Percentiles rank a stretch among this genome's conserved stretches.
Conservation (phyloP, 2,888 invertebrate species). For the Artemia sp. region DNA sequence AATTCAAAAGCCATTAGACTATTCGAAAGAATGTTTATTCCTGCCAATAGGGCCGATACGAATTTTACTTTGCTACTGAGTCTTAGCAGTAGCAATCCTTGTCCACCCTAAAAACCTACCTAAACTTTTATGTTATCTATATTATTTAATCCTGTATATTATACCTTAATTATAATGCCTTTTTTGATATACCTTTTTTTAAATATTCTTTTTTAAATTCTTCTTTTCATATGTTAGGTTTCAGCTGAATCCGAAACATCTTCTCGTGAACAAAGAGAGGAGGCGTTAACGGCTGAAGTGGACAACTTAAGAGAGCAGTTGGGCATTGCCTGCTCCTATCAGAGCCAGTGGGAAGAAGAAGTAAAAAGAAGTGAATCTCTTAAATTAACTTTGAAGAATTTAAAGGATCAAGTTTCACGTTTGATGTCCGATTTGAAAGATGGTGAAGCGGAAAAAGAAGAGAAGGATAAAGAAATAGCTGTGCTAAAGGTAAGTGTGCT, state of each 20-base stretch:
- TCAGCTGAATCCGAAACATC: neutral
- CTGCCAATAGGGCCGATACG: too few species aligned
- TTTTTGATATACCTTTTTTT: too few species aligned
- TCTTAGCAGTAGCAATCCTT: too few species aligned
- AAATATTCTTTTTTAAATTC: too few species aligned
- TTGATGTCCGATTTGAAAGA: neutral
- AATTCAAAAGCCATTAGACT: too few species aligned
- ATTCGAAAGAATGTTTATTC: too few species aligned
- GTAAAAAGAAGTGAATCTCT: slow-evolving; percentile 26
- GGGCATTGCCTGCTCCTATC: slow-evolving; percentile 23
- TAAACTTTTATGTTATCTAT: too few species aligned
- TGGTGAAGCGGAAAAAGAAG: neutral
- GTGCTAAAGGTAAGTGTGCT: neutral
- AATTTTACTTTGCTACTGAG: too few species aligned
- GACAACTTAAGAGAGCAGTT: slow-evolving; percentile 23
- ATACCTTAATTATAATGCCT: too few species aligned
- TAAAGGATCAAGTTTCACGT: slow-evolving; percentile 25
- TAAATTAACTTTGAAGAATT: slow-evolving; percentile 28
- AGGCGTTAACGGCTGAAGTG: neutral
- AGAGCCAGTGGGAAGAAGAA: slow-evolving; percentile 29
- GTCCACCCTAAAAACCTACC: too few species aligned
- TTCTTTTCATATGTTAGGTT: neutral
- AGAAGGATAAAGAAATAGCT: neutral
- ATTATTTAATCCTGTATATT: too few species aligned
- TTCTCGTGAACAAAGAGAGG: neutral